These are phyloP conservation scores for Acrobasis suavella DNA, from an alignment of 2,888 invertebrate genomes.

Conservation along the genomic window DNA sequence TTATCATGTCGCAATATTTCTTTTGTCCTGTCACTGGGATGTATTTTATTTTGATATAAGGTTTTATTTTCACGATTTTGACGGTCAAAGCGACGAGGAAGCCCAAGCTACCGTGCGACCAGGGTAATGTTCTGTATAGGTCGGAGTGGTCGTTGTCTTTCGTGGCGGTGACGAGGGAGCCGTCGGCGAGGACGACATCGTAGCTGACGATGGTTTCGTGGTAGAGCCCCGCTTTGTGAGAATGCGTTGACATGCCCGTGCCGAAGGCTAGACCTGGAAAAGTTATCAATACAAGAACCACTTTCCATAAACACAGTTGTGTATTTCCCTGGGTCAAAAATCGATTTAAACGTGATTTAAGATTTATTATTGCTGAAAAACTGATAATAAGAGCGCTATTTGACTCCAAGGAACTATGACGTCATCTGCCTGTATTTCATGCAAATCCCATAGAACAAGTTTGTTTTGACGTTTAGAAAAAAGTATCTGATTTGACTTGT, in stretches of 20 bases:
- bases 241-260: constrained; percentile 89
- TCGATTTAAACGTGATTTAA: no score
- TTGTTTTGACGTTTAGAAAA: no score
- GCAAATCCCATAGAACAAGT: no score
- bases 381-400: no score
- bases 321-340: no score
- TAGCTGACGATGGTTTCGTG: constrained; percentile 85
- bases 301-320: no score
- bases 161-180: constrained; percentile 81
- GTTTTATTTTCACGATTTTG: constrained; percentile 84
- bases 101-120: constrained; percentile 86
- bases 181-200: constrained; percentile 85
- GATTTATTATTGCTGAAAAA: no score
- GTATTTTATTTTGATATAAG: constrained; percentile 85
- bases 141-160: constrained; percentile 81
- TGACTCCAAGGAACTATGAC: no score
- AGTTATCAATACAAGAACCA: no score
- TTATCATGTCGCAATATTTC: constrained; percentile 84
- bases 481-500: no score
- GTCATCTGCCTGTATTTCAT: no score
- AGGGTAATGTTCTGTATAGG: constrained; percentile 83
- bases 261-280: constrained; percentile 84
- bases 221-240: constrained; percentile 86
- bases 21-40: constrained; percentile 84
- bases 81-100: constrained; percentile 85